These are phyloP conservation scores for Crocallis elinguaria DNA, from an alignment of 2,888 invertebrate genomes.

Conservation along the genomic window DNA sequence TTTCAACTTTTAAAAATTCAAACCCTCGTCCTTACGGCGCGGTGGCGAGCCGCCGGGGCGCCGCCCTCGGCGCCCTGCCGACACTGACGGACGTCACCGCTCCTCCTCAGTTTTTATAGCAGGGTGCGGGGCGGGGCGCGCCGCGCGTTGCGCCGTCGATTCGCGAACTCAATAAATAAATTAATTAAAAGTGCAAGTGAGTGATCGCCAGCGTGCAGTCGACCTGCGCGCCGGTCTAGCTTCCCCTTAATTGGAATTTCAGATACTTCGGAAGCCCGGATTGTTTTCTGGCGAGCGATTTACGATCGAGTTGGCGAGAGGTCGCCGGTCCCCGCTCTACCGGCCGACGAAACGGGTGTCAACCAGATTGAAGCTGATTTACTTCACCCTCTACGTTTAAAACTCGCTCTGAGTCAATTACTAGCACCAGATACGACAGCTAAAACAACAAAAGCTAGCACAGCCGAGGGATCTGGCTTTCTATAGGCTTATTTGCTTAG, in stretches of 20 bases:
- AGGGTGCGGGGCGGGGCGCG: constrained; percentile 74
- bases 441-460: constrained; percentile 14
- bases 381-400: constrained; percentile 45
- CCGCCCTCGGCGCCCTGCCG: constrained; percentile 71
- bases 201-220: constrained; percentile 77
- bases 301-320: constrained; percentile 46
- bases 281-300: constrained; percentile 61
- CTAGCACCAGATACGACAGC: constrained; percentile 13
- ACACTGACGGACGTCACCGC: constrained; percentile 77
- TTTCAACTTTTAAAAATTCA: constrained; percentile 63
- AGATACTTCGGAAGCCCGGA: constrained; percentile 60
- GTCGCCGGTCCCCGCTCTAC: constrained; percentile 42
- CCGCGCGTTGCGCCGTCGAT: constrained; percentile 83
- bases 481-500: no score
- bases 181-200: constrained; percentile 86
- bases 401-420: constrained; percentile 46
- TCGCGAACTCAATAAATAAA: constrained; percentile 84
- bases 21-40: constrained; percentile 72
- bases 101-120: constrained; percentile 72
- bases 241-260: constrained; percentile 79
- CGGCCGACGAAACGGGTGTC: constrained; percentile 39
- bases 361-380: constrained; percentile 55
- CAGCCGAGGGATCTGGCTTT: background rate
- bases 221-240: constrained; percentile 70
- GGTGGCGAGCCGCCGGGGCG: constrained; percentile 64